Evolutionary conservation across 2,797 vertebrate species (phyloP).

Genomic region (Pangasius djambal): DNA sequence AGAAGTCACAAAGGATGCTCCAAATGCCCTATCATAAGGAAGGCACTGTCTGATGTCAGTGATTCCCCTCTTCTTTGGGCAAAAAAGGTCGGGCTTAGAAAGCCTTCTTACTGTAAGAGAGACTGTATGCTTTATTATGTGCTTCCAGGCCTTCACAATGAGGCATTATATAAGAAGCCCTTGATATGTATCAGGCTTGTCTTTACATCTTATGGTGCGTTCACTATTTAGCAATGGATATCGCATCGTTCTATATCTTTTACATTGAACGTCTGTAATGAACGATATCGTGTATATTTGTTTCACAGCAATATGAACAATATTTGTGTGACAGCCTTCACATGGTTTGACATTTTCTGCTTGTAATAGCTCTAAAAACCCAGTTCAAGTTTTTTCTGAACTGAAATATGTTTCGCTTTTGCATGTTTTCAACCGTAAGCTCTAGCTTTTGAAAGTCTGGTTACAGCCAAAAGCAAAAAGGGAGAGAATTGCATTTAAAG

Average conservation of each 20-base stretch:
- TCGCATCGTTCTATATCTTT: background rate
- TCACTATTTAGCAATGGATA: background rate
- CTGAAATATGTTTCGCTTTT: background rate
- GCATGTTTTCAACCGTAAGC: background rate
- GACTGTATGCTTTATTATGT: constrained; percentile 20
- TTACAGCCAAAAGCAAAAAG: background rate
- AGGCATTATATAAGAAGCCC: constrained; percentile 41
- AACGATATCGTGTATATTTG: background rate
- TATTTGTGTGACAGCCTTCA: background rate
- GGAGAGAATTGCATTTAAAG: background rate
- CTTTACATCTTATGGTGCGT: background rate
- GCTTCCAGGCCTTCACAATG: constrained; percentile 48
- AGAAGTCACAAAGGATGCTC: constrained; percentile 44
- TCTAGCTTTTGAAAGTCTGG: too few species aligned
- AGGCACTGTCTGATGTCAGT: constrained; percentile 43
- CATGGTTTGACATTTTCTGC: too few species aligned
- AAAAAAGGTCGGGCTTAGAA: background rate
- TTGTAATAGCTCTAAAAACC: background rate
- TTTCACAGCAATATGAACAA: background rate
- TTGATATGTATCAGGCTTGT: constrained; percentile 44
- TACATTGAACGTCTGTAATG: background rate
- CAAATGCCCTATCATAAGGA: constrained; percentile 36
- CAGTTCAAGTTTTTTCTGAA: too few species aligned
- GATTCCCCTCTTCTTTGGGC: constrained; percentile 27
- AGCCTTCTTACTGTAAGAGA: background rate